phyloP scores from a whole-genome alignment of 1,140 invertebrate species.

The Drosophila virilis region DNA sequence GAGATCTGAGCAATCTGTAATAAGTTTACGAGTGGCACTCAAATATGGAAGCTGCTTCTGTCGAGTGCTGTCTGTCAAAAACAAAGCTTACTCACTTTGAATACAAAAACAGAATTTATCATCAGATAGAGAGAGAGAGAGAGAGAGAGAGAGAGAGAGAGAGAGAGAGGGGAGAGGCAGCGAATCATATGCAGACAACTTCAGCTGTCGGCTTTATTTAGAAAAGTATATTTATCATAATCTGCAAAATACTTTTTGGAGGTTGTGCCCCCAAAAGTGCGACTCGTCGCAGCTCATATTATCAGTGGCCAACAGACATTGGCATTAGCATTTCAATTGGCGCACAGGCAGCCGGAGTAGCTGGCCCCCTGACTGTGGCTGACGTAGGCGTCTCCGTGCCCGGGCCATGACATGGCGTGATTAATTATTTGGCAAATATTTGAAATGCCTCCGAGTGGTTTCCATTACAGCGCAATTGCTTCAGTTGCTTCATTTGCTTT shows the following conservation, averaged over 20 bases:
- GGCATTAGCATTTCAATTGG: neutral
- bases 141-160: neutral
- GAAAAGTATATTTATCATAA: slow-evolving; percentile 61
- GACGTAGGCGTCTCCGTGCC: slow-evolving; percentile 45
- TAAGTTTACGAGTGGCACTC: neutral
- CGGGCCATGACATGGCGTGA: slow-evolving; percentile 62
- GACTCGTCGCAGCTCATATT: slow-evolving; percentile 36
- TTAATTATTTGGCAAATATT: slow-evolving; percentile 80
- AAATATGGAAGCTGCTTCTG: neutral
- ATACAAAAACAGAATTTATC: neutral
- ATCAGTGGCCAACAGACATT: slow-evolving; percentile 42
- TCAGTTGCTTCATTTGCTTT: neutral
- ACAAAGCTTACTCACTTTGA: slow-evolving; percentile 1
- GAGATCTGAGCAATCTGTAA: slow-evolving; percentile 6
- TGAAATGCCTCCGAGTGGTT: slow-evolving; percentile 49
- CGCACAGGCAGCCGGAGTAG: slow-evolving; percentile 1
- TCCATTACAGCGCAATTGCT: slow-evolving; percentile 28
- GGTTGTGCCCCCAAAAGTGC: slow-evolving; percentile 3
- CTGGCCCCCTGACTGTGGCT: slow-evolving; percentile 10
- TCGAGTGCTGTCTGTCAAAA: slow-evolving; percentile 6
- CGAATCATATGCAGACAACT: slow-evolving; percentile 45
- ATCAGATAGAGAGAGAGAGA: neutral
- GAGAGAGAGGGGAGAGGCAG: neutral
- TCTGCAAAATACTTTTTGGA: slow-evolving; percentile 31
- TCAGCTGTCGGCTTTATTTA: slow-evolving; percentile 69